These are phyloP conservation scores for Strigamia maritima DNA, from an alignment of 2,888 invertebrate genomes.

Conservation along the genomic window DNA sequence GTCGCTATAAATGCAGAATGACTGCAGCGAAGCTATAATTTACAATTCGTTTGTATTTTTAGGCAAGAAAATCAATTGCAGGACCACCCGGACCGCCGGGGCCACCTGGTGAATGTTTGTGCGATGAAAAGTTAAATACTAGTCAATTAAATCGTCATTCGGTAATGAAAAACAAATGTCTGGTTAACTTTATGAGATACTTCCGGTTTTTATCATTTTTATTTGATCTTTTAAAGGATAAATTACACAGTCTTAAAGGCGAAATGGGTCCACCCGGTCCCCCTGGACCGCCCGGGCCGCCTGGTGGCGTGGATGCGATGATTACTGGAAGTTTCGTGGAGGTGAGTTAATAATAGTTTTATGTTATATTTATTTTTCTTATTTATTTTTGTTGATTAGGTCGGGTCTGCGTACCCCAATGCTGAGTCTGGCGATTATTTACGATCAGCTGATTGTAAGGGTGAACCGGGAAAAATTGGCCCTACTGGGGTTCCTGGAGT, in stretches of 20 bases:
- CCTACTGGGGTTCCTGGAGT: neutral
- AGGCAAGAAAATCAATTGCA: neutral
- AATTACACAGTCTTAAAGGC: neutral
- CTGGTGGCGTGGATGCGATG: neutral
- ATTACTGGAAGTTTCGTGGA: neutral
- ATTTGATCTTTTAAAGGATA: neutral
- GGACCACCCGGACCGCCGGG: neutral
- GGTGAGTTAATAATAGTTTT: neutral
- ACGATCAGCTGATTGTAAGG: neutral
- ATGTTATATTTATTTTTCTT: neutral
- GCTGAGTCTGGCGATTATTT: neutral
- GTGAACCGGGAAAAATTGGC: neutral
- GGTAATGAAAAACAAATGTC: neutral
- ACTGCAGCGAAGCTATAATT: neutral
- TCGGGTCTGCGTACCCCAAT: neutral
- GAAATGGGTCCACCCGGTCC: constrained; percentile 55
- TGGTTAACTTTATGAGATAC: too few species aligned
- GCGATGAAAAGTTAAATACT: neutral
- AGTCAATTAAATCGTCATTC: neutral
- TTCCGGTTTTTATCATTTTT: neutral
- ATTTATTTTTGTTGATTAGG: neutral
- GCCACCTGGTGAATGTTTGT: neutral
- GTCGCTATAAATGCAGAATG: neutral
- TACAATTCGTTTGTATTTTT: neutral
- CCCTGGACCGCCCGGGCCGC: constrained; percentile 20